These are phyloP conservation scores for Catalaphyllia jardinei DNA, from an alignment of 64 coral and sea anemone species.

Conservation along the genomic window DNA sequence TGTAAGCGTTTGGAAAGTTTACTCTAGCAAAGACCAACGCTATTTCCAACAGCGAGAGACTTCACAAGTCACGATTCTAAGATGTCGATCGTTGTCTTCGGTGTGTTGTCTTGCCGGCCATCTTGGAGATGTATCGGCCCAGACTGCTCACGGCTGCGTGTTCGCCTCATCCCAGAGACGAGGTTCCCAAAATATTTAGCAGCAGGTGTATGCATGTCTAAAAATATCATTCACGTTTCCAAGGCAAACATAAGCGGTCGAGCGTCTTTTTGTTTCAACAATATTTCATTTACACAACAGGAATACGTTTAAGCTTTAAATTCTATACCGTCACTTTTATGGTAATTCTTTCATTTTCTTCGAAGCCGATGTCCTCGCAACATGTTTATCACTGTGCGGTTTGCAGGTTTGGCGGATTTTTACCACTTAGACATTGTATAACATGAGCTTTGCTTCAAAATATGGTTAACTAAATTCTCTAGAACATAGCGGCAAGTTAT, in stretches of 20 bases:
- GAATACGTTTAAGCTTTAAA: neutral
- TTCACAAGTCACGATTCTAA: neutral
- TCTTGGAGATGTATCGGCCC: neutral
- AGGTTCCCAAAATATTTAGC: neutral
- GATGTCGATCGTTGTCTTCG: neutral
- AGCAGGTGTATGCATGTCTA: neutral
- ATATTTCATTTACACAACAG: neutral
- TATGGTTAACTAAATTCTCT: constrained; percentile 7
- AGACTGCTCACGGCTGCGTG: neutral
- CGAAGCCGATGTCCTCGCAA: neutral
- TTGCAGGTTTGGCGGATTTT: constrained; percentile 34
- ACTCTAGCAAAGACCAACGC: constrained; percentile 19
- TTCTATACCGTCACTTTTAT: neutral
- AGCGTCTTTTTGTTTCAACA: constrained; percentile 8
- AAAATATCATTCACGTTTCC: constrained; percentile 5
- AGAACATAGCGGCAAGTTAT: neutral
- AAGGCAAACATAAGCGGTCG: neutral
- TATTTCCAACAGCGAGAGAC: neutral
- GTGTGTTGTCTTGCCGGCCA: neutral
- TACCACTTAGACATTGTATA: neutral
- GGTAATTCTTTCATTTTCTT: neutral
- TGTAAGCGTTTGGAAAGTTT: constrained; percentile 34
- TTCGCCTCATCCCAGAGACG: neutral
- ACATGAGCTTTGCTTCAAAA: neutral
- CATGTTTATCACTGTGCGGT: constrained; percentile 35